These are phyloP conservation scores for Drosophila percnosoma DNA, from an alignment of 2,888 invertebrate species.

Conservation along the genomic window DNA sequence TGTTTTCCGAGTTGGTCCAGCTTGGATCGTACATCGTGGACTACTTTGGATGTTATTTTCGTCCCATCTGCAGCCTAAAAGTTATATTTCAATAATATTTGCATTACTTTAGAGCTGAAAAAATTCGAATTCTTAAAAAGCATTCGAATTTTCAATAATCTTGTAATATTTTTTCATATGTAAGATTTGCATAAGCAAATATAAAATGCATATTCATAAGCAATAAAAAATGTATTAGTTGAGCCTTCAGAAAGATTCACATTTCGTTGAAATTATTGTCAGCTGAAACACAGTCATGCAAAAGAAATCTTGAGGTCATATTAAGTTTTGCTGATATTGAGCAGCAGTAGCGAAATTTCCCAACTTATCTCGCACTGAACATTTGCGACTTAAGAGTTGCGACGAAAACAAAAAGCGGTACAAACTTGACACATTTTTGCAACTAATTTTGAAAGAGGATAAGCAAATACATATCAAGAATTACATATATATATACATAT, in stretches of 20 bases:
- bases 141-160: too few relatives aligned
- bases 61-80: background rate
- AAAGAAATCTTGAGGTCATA: conserved; percentile 35
- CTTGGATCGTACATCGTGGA: too few relatives aligned
- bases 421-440: conserved; percentile 54
- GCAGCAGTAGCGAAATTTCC: background rate
- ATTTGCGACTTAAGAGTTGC: conserved; percentile 40
- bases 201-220: background rate
- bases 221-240: background rate
- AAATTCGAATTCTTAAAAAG: background rate
- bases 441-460: background rate
- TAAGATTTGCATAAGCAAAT: background rate
- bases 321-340: conserved; percentile 16
- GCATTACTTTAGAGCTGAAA: background rate
- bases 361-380: conserved; percentile 27
- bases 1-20: too few relatives aligned
- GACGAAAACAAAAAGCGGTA: conserved; percentile 21
- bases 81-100: background rate
- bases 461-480: background rate
- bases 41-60: too few relatives aligned
- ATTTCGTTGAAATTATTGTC: background rate
- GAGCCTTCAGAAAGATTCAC: background rate
- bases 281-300: background rate
- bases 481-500: background rate
- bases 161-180: background rate